These are phyloP conservation scores for Caranx ignobilis DNA, from an alignment of 2,113 vertebrate species.

Conservation along the genomic window DNA sequence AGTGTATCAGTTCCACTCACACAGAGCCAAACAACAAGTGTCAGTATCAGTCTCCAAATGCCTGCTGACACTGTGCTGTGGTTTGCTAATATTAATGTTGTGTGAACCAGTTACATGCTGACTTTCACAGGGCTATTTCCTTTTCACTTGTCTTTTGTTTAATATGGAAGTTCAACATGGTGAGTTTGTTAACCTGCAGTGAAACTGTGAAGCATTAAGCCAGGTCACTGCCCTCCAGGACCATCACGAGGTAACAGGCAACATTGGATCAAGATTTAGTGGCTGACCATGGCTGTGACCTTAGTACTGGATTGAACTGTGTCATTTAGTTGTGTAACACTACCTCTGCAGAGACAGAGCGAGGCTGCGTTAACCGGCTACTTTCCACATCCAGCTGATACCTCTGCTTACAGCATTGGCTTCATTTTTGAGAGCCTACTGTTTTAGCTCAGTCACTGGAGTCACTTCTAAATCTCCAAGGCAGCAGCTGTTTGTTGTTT, in stretches of 20 bases:
- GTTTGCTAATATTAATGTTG: neutral
- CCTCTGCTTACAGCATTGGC: neutral
- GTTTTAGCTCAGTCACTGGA: neutral
- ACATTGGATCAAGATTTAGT: slow-evolving; percentile 26
- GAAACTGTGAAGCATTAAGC: slow-evolving; percentile 15
- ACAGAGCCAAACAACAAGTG: neutral
- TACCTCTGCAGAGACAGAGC: slow-evolving; percentile 6
- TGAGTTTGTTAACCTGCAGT: neutral
- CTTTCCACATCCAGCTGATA: neutral
- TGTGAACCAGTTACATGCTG: neutral
- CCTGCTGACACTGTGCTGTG: neutral
- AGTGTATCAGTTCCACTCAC: neutral
- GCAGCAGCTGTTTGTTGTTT: slow-evolving; percentile 7
- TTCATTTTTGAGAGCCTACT: slow-evolving; percentile 1
- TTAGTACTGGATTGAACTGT: slow-evolving; percentile 5
- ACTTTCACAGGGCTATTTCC: neutral
- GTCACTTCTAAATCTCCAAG: neutral
- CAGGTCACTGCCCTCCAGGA: slow-evolving; percentile 19
- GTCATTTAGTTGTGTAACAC: slow-evolving; percentile 31
- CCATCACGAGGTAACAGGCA: slow-evolving; percentile 15
- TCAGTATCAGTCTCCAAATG: neutral
- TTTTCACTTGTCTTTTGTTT: neutral
- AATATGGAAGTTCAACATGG: neutral
- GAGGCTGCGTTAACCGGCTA: neutral
- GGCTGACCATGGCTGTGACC: slow-evolving; percentile 1